Conservation (phyloP, 2,113 vertebrate genomes). For the Ictalurus punctatus region DNA sequence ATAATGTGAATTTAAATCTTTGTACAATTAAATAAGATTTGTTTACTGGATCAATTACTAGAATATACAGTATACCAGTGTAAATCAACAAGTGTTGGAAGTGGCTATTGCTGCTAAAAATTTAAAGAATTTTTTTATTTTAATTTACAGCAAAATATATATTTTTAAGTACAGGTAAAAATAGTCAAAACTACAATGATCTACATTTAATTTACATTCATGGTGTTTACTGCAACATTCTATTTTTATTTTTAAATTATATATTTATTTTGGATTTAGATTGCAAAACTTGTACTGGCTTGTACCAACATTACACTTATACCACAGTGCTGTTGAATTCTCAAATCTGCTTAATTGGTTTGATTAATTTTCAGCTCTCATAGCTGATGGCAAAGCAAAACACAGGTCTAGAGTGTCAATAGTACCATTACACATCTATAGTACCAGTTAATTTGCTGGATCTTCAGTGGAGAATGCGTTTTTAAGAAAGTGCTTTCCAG, state of each 20-base stretch:
- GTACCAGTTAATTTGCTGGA: not conserved
- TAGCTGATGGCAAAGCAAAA: not conserved
- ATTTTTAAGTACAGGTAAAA: not conserved
- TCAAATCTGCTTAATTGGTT: not conserved
- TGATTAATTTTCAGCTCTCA: not conserved
- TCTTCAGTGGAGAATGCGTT: not conserved
- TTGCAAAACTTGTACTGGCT: not conserved
- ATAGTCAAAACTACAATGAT: not conserved
- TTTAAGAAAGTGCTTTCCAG: not conserved
- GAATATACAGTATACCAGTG: not conserved
- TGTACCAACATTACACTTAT: not conserved
- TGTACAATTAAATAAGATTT: not conserved
- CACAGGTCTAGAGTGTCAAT: not conserved
- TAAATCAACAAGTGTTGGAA: not conserved
- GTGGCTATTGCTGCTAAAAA: not conserved
- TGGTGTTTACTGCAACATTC: not conserved
- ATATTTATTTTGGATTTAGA: not conserved
- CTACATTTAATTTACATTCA: not conserved
- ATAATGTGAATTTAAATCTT: not conserved
- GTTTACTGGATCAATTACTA: not conserved
- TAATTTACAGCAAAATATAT: not conserved
- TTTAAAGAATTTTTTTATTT: not conserved
- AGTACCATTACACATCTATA: not conserved
- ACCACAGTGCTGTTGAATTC: not conserved
- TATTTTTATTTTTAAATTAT: no score